phyloP scores from a whole-genome alignment of 1,140 invertebrate species.

The Ceratosolen fusciceps region DNA sequence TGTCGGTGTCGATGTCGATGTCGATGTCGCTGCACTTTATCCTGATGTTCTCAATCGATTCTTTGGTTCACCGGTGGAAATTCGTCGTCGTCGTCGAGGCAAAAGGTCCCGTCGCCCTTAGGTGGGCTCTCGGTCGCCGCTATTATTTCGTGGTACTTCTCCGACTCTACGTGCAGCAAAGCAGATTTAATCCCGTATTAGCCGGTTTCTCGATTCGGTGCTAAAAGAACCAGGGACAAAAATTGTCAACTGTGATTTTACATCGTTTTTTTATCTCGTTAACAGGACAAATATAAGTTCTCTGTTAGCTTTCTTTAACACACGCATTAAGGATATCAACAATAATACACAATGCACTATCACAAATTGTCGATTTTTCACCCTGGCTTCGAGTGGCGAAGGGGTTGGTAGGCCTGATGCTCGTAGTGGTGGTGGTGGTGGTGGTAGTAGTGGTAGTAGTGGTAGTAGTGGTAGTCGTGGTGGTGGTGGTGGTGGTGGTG shows the following conservation, averaged over 20 bases:
- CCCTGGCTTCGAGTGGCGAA: not conserved
- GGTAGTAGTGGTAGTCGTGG: not conserved
- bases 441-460: not conserved
- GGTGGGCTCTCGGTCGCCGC: conserved; percentile 78
- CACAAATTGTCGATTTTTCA: conserved; percentile 14
- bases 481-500: not conserved
- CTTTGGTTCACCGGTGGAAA: conserved; percentile 86
- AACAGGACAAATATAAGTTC: not conserved
- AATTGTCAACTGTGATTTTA: conserved; percentile 9
- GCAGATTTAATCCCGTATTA: conserved; percentile 13
- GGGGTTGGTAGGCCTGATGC: too few relatives aligned
- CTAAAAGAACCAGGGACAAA: conserved; percentile 11
- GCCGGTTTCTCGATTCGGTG: not conserved
- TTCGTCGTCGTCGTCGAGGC: conserved; percentile 85
- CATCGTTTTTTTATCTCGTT: not conserved
- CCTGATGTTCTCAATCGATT: conserved; percentile 71
- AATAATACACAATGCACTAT: not conserved
- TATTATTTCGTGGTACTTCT: conserved; percentile 82
- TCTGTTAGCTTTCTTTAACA: not conserved
- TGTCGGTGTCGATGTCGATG: not conserved
- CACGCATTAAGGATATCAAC: not conserved
- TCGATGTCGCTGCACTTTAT: not conserved
- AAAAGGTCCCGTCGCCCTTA: conserved; percentile 75
- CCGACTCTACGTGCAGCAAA: conserved; percentile 78
- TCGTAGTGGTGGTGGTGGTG: not conserved